Evolutionary conservation across 2,888 invertebrate species (phyloP).

Genomic region (Conops quadrifasciatus): DNA sequence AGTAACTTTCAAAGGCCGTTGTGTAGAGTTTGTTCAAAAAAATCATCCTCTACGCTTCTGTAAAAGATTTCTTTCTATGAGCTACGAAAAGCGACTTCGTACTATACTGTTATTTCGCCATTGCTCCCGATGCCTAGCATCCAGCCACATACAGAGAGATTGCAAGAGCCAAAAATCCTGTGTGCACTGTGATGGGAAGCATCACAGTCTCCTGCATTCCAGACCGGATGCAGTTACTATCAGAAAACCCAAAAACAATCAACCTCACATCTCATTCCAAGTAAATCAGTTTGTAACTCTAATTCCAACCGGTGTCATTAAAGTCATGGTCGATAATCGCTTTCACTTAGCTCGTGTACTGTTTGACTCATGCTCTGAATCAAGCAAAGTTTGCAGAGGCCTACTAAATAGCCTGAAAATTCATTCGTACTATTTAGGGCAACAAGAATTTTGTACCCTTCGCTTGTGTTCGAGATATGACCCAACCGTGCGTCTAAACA

Average conservation of each 20-base stretch:
- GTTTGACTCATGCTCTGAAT: background rate
- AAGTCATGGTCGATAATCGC: background rate
- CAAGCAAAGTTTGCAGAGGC: background rate
- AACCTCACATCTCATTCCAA: background rate
- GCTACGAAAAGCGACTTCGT: background rate
- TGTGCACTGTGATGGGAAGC: background rate
- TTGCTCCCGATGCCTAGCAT: background rate
- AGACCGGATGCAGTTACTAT: background rate
- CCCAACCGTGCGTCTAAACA: background rate
- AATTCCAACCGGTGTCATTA: background rate
- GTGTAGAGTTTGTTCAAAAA: background rate
- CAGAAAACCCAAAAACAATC: background rate
- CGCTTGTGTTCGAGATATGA: background rate
- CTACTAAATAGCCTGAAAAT: background rate
- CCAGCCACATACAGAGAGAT: background rate
- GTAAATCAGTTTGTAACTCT: background rate
- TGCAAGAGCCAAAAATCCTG: background rate
- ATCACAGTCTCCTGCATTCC: background rate
- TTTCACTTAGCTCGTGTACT: background rate
- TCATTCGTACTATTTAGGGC: background rate
- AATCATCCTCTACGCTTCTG: constrained; percentile 7
- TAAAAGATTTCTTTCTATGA: background rate
- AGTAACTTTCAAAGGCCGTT: background rate
- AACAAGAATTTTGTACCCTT: background rate
- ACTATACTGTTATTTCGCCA: background rate